Base-by-base conservation (phyloP, 2,888 invertebrate genomes). In the Hypena proboscidalis region DNA sequence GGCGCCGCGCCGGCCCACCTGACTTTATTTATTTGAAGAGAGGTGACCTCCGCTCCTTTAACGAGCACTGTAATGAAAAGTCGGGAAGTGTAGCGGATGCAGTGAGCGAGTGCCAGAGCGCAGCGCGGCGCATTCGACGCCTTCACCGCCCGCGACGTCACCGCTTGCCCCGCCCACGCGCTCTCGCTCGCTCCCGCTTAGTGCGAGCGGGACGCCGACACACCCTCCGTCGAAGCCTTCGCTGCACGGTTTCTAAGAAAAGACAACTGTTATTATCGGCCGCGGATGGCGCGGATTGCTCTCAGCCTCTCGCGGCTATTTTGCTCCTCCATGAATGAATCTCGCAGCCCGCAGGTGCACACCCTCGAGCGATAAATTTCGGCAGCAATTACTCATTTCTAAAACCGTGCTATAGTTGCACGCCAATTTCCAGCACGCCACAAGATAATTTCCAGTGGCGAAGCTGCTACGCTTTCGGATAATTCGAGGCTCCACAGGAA, bases 261-360 rank as follows among this genome's bases (percentile, higher is more conserved):
- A 88, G 80, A 84, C 85, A 87, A 88, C 86, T 81, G 90, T 85
- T 89, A 90, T 89, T 90, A 89, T 81, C 85, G 72, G 74, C 67
- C 74, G 75, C 72, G 80, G 85, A 83, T 85, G 74, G 66, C 74
- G 75, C 72, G 80, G 85, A 83, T 85, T 84, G 83, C 86, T 89
- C 80, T 86, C 86, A 82, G 79, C 76, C 78, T 79, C 77, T 78
- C 74, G 78, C 71, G 74, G 75, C 73, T 76, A 75, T 78, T 80
- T 73, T 67, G 67, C 69, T 71, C 61, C 70, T 77, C 83, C 83
- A 88, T 90, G 90, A 90, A 90, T 90, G 90, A 87, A 85, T 70
- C 72, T 66, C 62, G 67, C 70, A 74, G 79, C 77, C 80, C 74
- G 86, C 90, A 90, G 90, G 90, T 90, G 90, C 71, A 76, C 77